A percentile compares a stretch with the other conserved stretches of the same genome.
Conservation (phyloP, 2,888 invertebrate genomes). For the Neria commutata region DNA sequence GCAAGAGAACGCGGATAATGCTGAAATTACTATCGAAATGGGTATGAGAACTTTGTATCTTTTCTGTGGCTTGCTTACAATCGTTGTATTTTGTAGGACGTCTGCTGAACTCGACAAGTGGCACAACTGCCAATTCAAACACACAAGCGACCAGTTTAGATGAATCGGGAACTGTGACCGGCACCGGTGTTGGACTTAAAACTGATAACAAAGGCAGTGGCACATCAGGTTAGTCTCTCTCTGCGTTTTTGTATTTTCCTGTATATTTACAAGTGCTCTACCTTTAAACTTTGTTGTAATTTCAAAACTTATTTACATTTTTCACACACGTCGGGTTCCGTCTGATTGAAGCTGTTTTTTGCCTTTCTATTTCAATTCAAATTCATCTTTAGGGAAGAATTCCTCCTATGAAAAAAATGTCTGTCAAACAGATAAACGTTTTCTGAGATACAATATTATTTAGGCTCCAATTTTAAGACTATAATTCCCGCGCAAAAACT, state of each 20-base stretch:
- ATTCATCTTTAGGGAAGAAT: too few species aligned
- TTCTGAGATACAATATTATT: conserved; percentile 2
- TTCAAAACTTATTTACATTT: conserved; percentile 3
- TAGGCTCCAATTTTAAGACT: neutral
- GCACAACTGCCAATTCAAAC: conserved; percentile 33
- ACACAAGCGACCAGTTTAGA: conserved; percentile 48
- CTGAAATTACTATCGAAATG: conserved; percentile 60
- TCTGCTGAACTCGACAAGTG: conserved; percentile 44
- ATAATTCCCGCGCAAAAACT: neutral
- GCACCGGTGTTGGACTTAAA: conserved; percentile 37
- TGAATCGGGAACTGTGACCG: conserved; percentile 31
- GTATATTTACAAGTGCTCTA: neutral
- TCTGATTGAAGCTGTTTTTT: too few species aligned
- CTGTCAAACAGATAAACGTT: too few species aligned
- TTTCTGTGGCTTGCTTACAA: neutral
- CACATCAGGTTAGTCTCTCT: conserved; percentile 43
- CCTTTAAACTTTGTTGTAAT: conserved; percentile 5
- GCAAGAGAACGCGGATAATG: conserved; percentile 52
- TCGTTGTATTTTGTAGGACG: conserved; percentile 43
- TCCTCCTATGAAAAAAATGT: too few species aligned
- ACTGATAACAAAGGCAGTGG: conserved; percentile 47
- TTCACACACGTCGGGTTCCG: too few species aligned
- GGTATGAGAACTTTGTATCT: conserved; percentile 36
- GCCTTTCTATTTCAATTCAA: too few species aligned
- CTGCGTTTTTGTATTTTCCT: neutral